These are phyloP conservation scores for Allacma fusca DNA, from an alignment of 2,888 invertebrate species.

Conservation along the genomic window DNA sequence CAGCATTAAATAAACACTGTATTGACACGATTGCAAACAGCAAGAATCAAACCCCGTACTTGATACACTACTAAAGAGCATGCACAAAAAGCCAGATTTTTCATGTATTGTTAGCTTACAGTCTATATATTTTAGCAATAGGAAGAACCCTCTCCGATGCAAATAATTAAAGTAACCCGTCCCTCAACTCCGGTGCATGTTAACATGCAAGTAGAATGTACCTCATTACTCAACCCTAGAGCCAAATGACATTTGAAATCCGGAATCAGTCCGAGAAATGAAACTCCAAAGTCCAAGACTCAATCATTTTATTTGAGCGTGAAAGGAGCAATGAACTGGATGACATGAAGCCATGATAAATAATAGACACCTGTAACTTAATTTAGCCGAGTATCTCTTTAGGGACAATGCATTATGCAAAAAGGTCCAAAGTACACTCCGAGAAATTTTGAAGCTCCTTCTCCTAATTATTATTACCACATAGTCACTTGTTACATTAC, in stretches of 20 bases:
- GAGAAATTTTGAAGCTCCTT: no score
- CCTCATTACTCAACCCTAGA: no score
- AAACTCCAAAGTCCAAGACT: neutral
- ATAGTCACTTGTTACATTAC: no score
- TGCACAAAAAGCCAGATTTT: no score
- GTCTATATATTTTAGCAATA: no score
- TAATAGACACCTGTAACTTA: slow-evolving; percentile 16
- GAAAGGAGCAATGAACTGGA: neutral
- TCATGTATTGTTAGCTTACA: no score
- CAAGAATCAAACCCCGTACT: neutral
- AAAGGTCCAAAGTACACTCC: neutral
- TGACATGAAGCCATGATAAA: neutral
- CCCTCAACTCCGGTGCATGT: no score
- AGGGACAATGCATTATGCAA: neutral
- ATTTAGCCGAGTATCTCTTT: neutral
- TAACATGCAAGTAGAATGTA: no score
- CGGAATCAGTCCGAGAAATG: neutral
- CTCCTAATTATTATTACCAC: no score
- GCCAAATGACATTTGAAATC: neutral
- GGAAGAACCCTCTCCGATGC: no score
- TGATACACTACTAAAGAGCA: neutral
- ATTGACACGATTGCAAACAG: neutral
- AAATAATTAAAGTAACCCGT: no score
- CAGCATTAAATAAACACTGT: neutral
- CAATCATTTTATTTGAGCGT: slow-evolving; percentile 12